phyloP scores from a whole-genome alignment of 1,140 invertebrate species.

The Chionoecetes opilio region DNA sequence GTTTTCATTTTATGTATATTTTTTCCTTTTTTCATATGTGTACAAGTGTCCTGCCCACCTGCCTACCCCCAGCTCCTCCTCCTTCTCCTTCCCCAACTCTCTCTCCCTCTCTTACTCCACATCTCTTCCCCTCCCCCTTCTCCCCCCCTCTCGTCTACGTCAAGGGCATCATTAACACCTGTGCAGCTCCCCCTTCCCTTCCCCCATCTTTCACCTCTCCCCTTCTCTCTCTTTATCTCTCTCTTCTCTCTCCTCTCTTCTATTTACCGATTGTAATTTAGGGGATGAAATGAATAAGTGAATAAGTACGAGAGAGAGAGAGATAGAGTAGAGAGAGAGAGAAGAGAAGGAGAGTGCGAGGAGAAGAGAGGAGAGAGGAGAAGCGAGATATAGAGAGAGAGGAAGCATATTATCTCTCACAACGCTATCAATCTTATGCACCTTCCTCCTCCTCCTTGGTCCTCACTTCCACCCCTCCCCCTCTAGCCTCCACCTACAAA shows the following conservation, averaged over 20 bases:
- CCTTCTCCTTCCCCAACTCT: not conserved
- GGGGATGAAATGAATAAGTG: too few relatives aligned
- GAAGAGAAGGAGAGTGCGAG: not conserved
- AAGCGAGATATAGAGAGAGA: not conserved
- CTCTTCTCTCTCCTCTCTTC: not conserved
- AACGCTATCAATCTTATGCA: not conserved
- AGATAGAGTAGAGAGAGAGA: slow-evolving; percentile 13
- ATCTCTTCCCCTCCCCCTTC: not conserved
- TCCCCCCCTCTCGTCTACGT: not conserved
- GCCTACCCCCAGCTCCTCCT: not conserved
- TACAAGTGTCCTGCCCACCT: not conserved
- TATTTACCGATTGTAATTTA: too few relatives aligned
- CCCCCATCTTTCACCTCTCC: not conserved
- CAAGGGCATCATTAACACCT: not conserved
- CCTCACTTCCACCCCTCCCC: not conserved
- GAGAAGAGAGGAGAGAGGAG: not conserved
- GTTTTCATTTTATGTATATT: not conserved
- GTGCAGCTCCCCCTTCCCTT: not conserved
- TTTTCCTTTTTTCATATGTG: not conserved
- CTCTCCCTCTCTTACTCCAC: not conserved
- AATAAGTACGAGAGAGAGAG: not conserved
- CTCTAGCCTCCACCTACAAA: not conserved
- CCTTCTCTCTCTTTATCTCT: not conserved
- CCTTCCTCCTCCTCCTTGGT: not conserved
- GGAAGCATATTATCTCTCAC: not conserved